Base-by-base conservation (phyloP, 2,888 invertebrate genomes). In the Heliconius charithonia region DNA sequence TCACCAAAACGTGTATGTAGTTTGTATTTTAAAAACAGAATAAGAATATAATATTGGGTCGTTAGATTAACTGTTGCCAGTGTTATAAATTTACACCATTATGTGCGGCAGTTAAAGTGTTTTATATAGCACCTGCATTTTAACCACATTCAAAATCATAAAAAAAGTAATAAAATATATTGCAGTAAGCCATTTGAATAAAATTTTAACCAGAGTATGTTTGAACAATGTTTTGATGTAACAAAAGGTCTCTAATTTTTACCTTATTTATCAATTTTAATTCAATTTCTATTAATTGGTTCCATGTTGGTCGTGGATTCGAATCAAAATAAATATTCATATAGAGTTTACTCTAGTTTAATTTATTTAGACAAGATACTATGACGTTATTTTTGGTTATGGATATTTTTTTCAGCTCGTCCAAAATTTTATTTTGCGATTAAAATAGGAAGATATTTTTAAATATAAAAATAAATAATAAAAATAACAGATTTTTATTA, bases 101-200 rank as follows among this genome's bases (percentile, higher is more conserved):
- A 71, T 13, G 51, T 51, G 70, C 25, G 70, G 51, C 29, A 71
- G 70, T 56, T 71, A 71, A 56, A 71, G 32, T 71, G 71, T 71
- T 56, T 56, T 71, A 71, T 71, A 71, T 56, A 29, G 56, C 71
- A 71, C 71, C 71, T 71, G 51, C 32, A 71, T 56, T 71, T 71
- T n/a, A 27, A 56, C 29, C 56, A 71, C 51, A 71, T 71, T 56
- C 56, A 71, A 71, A 71, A 56, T 56, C 29, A 56, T 72, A 32
- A 32, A 51, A 51, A 45, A 22, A 51, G 45, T n/a, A 27, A 22
- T 29, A 6, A 69, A 7, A 76, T 27, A 70, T 63, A 29, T 63
- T 63, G 25, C 69, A 74, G 29, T 56, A 29, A 22, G 22, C 71
- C 51, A 56, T 71, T 71, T 71, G 29, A 71, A 71, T 71, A 51